Conservation (phyloP, 2,113 vertebrate genomes). For the Scatophagus argus region DNA sequence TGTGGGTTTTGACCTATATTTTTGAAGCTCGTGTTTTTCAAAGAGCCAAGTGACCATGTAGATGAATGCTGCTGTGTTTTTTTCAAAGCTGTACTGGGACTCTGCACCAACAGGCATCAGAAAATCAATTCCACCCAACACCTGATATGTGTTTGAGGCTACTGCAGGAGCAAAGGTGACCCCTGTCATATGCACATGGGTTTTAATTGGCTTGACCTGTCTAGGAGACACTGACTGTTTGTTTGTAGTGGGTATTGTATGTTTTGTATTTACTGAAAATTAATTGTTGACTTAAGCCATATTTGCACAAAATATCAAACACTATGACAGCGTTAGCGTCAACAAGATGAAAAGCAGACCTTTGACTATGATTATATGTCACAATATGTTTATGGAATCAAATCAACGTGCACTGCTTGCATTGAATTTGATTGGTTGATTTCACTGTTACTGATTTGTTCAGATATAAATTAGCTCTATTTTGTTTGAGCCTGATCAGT, state of each 20-base stretch:
- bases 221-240: neutral
- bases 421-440: too few species aligned
- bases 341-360: too few species aligned
- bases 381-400: too few species aligned
- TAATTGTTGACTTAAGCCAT: neutral
- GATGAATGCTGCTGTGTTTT: neutral
- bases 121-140: conserved; percentile 40
- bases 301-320: neutral
- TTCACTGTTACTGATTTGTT: too few species aligned
- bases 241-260: neutral
- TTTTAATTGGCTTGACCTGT: neutral
- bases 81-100: neutral
- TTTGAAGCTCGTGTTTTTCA: neutral
- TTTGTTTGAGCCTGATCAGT: too few species aligned
- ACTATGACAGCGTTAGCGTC: too few species aligned
- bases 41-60: neutral
- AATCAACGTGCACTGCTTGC: too few species aligned
- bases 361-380: neutral
- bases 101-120: neutral
- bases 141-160: conserved; percentile 24
- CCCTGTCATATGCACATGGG: neutral
- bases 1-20: neutral
- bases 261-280: neutral
- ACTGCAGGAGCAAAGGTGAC: conserved; percentile 36
- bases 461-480: too few species aligned